A percentile compares a stretch with the other conserved stretches of the same genome.
Evolutionary conservation across 2,113 vertebrate genomes (phyloP).

Genomic region (Xenopus tropicalis): UCB_Xtro_10.0 CM004444.2:172545001-172545500

Average conservation of each 20-base stretch:
- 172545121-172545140: conserved; percentile 50
- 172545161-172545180: conserved; percentile 5
- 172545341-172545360: not conserved
- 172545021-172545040: conserved; percentile 54
- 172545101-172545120: conserved; percentile 60
- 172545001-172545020: conserved; percentile 82
- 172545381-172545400: no score
- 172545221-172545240: not conserved
- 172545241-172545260: not conserved
- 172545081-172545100: conserved; percentile 74
- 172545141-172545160: conserved; percentile 29
- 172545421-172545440: no score
- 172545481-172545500: no score
- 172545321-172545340: not conserved
- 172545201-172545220: conserved; percentile 29
- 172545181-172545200: conserved; percentile 19
- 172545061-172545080: conserved; percentile 74
- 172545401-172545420: no score
- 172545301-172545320: conserved; percentile 24
- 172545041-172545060: conserved; percentile 72
- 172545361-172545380: not conserved
- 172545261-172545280: not conserved
- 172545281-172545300: not conserved
- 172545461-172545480: no score
- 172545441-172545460: no score